phyloP scores from a whole-genome alignment of 2,113 vertebrate species.

The Rallus limicola region DNA sequence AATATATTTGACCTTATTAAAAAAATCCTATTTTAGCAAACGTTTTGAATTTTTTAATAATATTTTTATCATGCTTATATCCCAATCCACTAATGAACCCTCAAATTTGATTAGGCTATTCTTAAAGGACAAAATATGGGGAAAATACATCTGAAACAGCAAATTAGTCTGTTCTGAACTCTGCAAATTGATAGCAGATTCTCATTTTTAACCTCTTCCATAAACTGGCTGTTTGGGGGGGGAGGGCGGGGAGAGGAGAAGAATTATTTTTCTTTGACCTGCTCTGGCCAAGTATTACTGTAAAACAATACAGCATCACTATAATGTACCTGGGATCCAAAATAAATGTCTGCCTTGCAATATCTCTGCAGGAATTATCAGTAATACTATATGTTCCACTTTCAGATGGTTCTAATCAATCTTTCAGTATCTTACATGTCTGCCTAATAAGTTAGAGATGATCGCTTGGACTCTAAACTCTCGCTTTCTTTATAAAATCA shows the following conservation, averaged over 20 bases:
- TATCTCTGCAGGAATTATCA: constrained; percentile 57
- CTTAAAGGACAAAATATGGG: constrained; percentile 15
- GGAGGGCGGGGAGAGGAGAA: neutral
- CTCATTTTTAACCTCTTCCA: constrained; percentile 12
- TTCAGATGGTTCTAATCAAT: constrained; percentile 45
- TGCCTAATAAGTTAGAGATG: constrained; percentile 15
- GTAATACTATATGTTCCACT: constrained; percentile 41
- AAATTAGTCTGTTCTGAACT: constrained; percentile 16
- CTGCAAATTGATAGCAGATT: constrained; percentile 31
- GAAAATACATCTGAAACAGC: neutral
- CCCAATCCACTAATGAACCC: constrained; percentile 58
- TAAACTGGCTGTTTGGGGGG: neutral
- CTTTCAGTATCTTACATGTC: constrained; percentile 21
- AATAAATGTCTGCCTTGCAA: constrained; percentile 15
- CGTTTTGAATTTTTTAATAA: constrained; percentile 24
- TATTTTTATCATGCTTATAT: constrained; percentile 31
- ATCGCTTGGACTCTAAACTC: constrained; percentile 30
- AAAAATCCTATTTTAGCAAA: constrained; percentile 27
- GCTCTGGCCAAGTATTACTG: constrained; percentile 27
- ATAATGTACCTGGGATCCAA: constrained; percentile 7
- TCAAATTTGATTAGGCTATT: constrained; percentile 38
- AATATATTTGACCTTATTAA: constrained; percentile 60
- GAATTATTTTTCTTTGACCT: constrained; percentile 37
- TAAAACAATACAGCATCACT: constrained; percentile 10
- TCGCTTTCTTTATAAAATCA: constrained; percentile 39